Evolutionary conservation across 2,113 vertebrate species (phyloP).

Genomic region (Cromileptes altivelis): DNA sequence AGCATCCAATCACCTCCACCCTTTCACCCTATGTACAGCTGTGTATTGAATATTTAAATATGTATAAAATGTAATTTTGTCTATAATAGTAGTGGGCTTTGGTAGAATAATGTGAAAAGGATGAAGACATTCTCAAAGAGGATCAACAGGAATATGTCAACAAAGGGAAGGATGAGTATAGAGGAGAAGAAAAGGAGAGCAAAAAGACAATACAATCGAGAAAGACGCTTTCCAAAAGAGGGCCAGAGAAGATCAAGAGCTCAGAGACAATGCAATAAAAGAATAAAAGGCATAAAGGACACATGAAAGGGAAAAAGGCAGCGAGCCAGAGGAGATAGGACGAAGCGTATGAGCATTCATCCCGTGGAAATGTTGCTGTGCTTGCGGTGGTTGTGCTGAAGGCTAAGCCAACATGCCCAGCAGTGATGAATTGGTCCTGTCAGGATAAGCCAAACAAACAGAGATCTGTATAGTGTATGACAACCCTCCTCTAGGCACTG

Average conservation of each 20-base stretch:
- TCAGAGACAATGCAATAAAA: slow-evolving; percentile 12
- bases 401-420: slow-evolving; percentile 65
- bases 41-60: neutral
- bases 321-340: slow-evolving; percentile 53
- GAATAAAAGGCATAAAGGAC: slow-evolving; percentile 41
- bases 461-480: slow-evolving; percentile 67
- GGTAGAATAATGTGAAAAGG: neutral
- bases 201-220: neutral
- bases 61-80: neutral
- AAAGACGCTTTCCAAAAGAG: neutral
- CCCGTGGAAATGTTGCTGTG: slow-evolving; percentile 55
- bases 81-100: neutral
- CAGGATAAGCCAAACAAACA: slow-evolving; percentile 77
- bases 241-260: slow-evolving; percentile 12
- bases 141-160: neutral
- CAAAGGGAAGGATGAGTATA: neutral
- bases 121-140: neutral
- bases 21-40: neutral
- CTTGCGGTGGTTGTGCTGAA: slow-evolving; percentile 56
- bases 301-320: slow-evolving; percentile 44
- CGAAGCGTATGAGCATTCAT: slow-evolving; percentile 38
- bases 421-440: slow-evolving; percentile 76
- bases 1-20: neutral
- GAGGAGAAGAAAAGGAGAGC: neutral
- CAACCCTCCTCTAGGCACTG: slow-evolving; percentile 60